phyloP scores from a whole-genome alignment of 2,888 invertebrate species.

The Drosophila cracens region DNA sequence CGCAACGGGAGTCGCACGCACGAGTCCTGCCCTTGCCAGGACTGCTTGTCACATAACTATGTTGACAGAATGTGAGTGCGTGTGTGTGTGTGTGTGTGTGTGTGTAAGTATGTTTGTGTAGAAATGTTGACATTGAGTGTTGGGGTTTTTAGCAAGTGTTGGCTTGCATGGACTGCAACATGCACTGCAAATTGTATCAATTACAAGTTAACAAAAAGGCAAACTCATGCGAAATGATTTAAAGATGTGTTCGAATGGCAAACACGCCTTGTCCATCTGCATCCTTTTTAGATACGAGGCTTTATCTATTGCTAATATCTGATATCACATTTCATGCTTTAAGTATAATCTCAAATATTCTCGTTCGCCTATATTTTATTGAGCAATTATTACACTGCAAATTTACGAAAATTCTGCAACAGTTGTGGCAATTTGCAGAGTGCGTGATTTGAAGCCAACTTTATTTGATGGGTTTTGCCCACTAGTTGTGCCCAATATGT shows the following conservation, averaged over 20 bases:
- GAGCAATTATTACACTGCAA: background rate
- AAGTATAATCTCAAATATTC: background rate
- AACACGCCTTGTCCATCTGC: background rate
- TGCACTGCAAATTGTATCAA: conserved; percentile 70
- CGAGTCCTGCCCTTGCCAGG: background rate
- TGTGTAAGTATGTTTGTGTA: conserved; percentile 6
- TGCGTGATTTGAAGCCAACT: conserved; percentile 29
- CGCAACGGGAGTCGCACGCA: conserved; percentile 46
- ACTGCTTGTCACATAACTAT: background rate
- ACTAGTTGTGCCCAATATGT: conserved; percentile 57
- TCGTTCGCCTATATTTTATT: background rate
- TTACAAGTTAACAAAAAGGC: conserved; percentile 56
- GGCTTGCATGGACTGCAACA: conserved; percentile 43
- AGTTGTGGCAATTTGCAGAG: conserved; percentile 24
- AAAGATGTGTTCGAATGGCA: background rate
- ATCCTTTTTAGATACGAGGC: background rate
- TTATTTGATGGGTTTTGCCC: conserved; percentile 62
- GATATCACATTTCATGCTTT: background rate
- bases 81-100: background rate
- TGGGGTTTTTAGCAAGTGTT: conserved; percentile 38
- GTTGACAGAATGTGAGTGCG: background rate
- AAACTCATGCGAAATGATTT: background rate
- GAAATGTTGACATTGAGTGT: conserved; percentile 34
- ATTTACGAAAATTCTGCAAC: conserved; percentile 24
- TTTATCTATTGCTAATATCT: background rate